These are phyloP conservation scores for Rhadinocentrus ornatus DNA, from an alignment of 2,797 vertebrate species.

Conservation along the genomic window DNA sequence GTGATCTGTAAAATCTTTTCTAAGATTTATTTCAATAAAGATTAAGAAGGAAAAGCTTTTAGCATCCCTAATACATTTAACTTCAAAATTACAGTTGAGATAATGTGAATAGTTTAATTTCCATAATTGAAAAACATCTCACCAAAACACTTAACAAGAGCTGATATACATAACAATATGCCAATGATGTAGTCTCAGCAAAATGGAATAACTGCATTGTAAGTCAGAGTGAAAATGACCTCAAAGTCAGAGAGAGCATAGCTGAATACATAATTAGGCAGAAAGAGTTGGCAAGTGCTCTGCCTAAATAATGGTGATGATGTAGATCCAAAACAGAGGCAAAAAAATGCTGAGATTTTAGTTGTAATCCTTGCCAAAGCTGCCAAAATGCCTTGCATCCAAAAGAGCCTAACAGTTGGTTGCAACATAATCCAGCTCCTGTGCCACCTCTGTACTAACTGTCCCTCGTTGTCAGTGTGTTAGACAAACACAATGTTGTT, in stretches of 20 bases:
- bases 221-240: conserved; percentile 73
- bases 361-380: conserved; percentile 49
- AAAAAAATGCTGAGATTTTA: conserved; percentile 70
- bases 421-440: conserved; percentile 21
- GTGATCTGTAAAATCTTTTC: conserved; percentile 36
- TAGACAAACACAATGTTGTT: neutral
- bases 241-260: conserved; percentile 67
- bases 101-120: conserved; percentile 59
- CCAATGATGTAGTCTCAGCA: conserved; percentile 58
- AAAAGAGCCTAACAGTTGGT: conserved; percentile 48
- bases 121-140: conserved; percentile 49
- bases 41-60: neutral
- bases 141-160: conserved; percentile 50
- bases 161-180: conserved; percentile 67
- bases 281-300: conserved; percentile 69
- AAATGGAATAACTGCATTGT: conserved; percentile 71
- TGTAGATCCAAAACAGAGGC: conserved; percentile 68
- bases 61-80: conserved; percentile 42
- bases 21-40: conserved; percentile 15
- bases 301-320: conserved; percentile 72
- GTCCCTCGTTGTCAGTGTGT: neutral
- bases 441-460: conserved; percentile 18
- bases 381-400: conserved; percentile 63
- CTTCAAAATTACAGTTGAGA: conserved; percentile 37
- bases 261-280: conserved; percentile 74